Base-by-base conservation (phyloP, 2,797 vertebrate species). In the Podarcis siculus region DNA sequence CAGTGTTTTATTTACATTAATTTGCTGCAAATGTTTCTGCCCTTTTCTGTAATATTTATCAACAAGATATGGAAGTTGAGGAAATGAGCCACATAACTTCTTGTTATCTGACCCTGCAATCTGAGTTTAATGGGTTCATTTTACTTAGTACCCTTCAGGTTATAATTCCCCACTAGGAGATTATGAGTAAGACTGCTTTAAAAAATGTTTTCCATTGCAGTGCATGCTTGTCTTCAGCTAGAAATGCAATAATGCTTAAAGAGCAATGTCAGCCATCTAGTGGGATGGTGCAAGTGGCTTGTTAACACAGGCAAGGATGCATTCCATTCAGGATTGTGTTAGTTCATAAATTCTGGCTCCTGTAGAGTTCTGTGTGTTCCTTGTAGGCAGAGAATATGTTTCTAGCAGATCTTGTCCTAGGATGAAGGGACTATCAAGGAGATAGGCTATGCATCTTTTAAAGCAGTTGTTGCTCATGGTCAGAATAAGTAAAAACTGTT, bases 141-240 rank as follows among this genome's bases (percentile, higher is more conserved):
- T 9, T 39, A 35, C 85, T 89, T 39, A n/a, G 72, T 42, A 69
- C 80, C 0, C n/a, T 88, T 93, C 2, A 49, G 90, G 78, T 89
- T 79, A 23, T 79, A 49, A n/a, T 79, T 0, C 86, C 27, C 23
- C 21, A 21, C 86, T 25, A 79, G 37, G 15, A 72, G 8, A 49
- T 86, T 55, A 42, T 8, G 3, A 82, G 64, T 86, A 49, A 79
- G 19, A 8, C 10, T 67, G 23, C 12, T 75, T 69, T 84, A 17
- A 58, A 58, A 32, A 69, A 55, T 64, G 21, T 23, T 64, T 64
- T 64, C 21, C 6, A 82, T 78, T 87, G 55, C 17, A 89, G 21
- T 79, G 27, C 83, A 72, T 72, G 8, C 0, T 64, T 7, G 17
- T 27, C 76, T 32, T 91, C 7, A 8, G n/a, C n/a, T 73, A 9